phyloP scores from a whole-genome alignment of 2,797 vertebrate genomes.

The Siniperca undulata region DNA sequence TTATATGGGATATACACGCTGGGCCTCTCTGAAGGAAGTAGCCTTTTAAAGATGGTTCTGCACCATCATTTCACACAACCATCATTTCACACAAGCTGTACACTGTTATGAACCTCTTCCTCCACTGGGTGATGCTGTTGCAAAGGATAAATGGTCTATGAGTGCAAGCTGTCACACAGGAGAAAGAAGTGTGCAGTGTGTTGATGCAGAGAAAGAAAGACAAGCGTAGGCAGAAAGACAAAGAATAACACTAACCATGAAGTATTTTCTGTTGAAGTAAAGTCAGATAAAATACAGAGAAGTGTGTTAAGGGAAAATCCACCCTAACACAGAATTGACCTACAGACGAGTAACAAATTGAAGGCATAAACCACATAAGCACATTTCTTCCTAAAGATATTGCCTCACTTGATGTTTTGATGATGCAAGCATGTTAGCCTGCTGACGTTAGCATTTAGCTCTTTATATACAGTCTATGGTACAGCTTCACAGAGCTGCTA shows the following conservation, averaged over 20 bases:
- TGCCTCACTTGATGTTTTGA: background rate
- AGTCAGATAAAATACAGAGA: background rate
- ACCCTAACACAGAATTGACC: background rate
- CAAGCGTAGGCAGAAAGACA: background rate
- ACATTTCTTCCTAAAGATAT: background rate
- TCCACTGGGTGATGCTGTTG: conserved; percentile 63
- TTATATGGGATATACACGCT: background rate
- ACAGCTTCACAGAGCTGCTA: too few species aligned
- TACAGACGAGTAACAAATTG: background rate
- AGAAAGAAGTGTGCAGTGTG: background rate
- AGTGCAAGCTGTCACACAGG: background rate
- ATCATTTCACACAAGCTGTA: background rate
- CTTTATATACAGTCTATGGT: too few species aligned
- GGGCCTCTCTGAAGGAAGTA: background rate
- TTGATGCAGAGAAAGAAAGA: background rate
- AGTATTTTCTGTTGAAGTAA: background rate
- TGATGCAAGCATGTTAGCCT: background rate
- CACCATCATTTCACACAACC: too few species aligned
- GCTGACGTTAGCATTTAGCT: too few species aligned
- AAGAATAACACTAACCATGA: background rate
- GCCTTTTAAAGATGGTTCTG: background rate
- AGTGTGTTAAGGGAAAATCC: background rate
- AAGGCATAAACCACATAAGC: background rate
- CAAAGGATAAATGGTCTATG: conserved; percentile 12
- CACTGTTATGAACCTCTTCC: background rate